Conservation (phyloP, 2,113 vertebrate genomes). For the Oreocharis arfaki region DNA sequence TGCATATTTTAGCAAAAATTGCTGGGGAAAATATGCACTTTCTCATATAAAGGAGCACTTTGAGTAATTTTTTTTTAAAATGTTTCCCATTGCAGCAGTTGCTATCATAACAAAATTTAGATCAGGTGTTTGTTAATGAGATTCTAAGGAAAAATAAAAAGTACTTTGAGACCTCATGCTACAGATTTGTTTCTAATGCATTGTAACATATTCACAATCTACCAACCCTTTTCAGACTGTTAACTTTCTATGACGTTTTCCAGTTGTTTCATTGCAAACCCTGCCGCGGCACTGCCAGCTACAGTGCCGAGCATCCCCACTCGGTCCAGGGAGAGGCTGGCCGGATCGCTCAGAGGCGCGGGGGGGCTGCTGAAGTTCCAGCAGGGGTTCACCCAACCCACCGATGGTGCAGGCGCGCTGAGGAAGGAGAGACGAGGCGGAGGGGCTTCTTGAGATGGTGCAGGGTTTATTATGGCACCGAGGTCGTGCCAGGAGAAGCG, state of each 20-base stretch:
- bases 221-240: neutral
- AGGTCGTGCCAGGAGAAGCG: too few relatives aligned
- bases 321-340: too few relatives aligned
- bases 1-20: neutral
- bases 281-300: too few relatives aligned
- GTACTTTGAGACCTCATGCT: neutral
- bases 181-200: neutral
- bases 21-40: neutral
- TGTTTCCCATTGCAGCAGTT: neutral
- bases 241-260: neutral
- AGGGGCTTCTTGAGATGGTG: too few relatives aligned
- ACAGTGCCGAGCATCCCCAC: too few relatives aligned
- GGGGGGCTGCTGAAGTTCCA: too few relatives aligned
- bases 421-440: too few relatives aligned
- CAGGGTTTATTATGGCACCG: too few relatives aligned
- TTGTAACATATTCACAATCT: neutral
- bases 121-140: neutral
- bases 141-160: constrained; percentile 2
- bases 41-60: neutral
- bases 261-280: neutral
- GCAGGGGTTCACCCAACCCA: too few relatives aligned
- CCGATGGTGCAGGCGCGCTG: too few relatives aligned
- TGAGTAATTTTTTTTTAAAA: neutral
- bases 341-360: too few relatives aligned
- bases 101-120: neutral